Base-by-base conservation (phyloP, 2,888 invertebrate genomes). In the Amblyjoppa proteus region DNA sequence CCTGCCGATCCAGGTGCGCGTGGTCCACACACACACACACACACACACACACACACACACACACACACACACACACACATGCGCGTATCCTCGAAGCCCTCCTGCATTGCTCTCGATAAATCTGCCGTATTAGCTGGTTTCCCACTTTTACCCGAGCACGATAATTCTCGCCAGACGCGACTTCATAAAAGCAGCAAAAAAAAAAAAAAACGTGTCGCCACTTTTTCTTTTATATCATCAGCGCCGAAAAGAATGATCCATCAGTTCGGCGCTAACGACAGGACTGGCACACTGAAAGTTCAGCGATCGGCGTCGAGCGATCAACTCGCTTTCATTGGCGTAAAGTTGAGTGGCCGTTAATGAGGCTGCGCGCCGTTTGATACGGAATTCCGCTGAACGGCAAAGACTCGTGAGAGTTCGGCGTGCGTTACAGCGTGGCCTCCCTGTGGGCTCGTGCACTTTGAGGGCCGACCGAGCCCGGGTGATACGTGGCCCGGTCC, bases 271-370 rank as follows among this genome's bases (percentile, higher is more conserved):
- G 31, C 20, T 1, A 53, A 20, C 20, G 53, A 53, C 7, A 53
- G 20, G 45, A 45, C 13, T 41, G 45, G 45, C 3, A 16, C 45
- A 16, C 45, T 16, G 13, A 58, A 58, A 28, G 28, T 64, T 64
- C 34, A 28, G 31, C 61, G n/a, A 2, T 28, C n/a, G 28, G 61
- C 64, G 53, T n/a, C 34, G n/a, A 16, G 75, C 81, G 61, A 85
- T 85, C 70, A 82, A 80, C 68, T 81, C 64, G 74, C 81, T 78
- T 79, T 85, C 70, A 66, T 85, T 82, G 78, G 85, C 82, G 82
- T 38, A 61, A 68, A 85, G 82, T 82, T 82, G 85, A 82, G 82
- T 82, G 85, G 82, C 82, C 85, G 85, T 82, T 82, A 82, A 85
- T 73, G 82, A 85, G 82, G 85, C 82, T 85, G 56, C 73, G 82